A percentile compares a stretch with the other conserved stretches of the same genome.
These are phyloP conservation scores for Dicrostonyx torquatus DNA, from an alignment of 2,797 vertebrate species.

Conservation along the genomic window DNA sequence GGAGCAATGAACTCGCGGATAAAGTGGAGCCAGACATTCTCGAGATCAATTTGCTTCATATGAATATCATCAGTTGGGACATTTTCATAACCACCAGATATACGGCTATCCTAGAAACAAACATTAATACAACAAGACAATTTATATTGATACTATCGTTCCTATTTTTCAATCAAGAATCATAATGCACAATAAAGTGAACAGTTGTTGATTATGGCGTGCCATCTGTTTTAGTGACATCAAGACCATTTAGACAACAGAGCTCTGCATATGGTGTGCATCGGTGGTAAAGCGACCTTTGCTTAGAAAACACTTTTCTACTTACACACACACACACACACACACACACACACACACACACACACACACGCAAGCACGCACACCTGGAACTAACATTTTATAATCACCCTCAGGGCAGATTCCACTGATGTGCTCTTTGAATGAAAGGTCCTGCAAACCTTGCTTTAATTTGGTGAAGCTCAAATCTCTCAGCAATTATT, in stretches of 20 bases:
- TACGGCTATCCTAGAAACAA: conserved; percentile 92
- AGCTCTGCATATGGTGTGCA: conserved; percentile 9
- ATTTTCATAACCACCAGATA: conserved; percentile 97
- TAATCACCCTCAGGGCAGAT: background rate
- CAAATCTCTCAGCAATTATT: background rate
- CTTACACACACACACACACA: too few species aligned
- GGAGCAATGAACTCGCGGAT: conserved; percentile 98
- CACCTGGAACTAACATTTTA: background rate
- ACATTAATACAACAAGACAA: conserved; percentile 63
- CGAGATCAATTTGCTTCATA: conserved; percentile 95
- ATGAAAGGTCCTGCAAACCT: background rate
- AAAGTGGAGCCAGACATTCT: conserved; percentile 98
- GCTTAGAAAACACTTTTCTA: background rate
- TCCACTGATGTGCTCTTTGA: background rate
- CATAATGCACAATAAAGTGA: conserved; percentile 43
- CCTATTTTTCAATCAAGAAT: conserved; percentile 37
- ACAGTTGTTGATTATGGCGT: background rate
- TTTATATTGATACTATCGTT: background rate
- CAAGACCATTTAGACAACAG: background rate
- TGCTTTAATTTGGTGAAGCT: background rate
- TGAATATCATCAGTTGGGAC: conserved; percentile 99
- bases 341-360: too few species aligned
- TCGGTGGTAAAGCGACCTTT: background rate
- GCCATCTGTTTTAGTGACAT: background rate
- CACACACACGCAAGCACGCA: too few species aligned